Conservation (phyloP, 2,888 invertebrate genomes). For the Drosophila prolongata region DNA sequence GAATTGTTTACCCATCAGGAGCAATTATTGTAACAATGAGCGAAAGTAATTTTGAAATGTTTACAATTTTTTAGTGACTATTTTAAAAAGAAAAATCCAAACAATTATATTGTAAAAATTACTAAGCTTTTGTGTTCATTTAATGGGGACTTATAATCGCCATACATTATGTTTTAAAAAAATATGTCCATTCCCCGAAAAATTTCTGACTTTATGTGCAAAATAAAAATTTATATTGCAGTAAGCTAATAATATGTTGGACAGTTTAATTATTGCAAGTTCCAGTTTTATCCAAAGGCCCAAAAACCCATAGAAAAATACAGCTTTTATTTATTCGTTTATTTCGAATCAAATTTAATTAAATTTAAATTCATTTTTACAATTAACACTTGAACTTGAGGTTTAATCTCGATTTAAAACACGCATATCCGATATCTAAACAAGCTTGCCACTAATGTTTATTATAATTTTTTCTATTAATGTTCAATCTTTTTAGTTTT, state of each 20-base stretch:
- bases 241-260: background rate
- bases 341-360: constrained; percentile 51
- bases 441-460: constrained; percentile 41
- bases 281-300: background rate
- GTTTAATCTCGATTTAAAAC: constrained; percentile 48
- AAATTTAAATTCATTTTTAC: constrained; percentile 53
- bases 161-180: background rate
- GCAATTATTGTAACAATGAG: constrained; percentile 40
- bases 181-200: background rate
- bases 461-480: constrained; percentile 15
- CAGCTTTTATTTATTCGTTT: background rate
- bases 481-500: constrained; percentile 11
- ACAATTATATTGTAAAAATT: constrained; percentile 43
- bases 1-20: constrained; percentile 30
- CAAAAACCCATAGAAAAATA: background rate
- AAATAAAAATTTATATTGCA: constrained; percentile 16
- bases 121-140: constrained; percentile 9
- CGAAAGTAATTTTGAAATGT: constrained; percentile 47
- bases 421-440: constrained; percentile 40
- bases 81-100: constrained; percentile 43
- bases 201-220: background rate
- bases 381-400: constrained; percentile 71
- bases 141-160: constrained; percentile 8
- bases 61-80: constrained; percentile 56
- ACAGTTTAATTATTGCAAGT: background rate